Conservation (phyloP, 2,888 invertebrate species). For the Ypsolopha scabrella region DNA sequence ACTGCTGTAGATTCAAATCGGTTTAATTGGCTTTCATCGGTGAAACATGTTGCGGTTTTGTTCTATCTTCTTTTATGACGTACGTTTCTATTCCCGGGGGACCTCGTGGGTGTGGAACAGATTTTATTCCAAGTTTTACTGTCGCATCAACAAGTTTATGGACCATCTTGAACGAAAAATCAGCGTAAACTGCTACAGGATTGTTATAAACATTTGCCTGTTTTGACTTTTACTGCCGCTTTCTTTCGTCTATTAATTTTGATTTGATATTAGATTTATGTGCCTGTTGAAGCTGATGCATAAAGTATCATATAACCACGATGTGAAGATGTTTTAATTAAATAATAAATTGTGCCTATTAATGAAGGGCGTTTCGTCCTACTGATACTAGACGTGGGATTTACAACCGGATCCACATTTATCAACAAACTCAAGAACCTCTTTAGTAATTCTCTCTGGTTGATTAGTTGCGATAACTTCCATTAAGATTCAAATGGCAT, state of each 20-base stretch:
- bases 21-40: constrained; percentile 35
- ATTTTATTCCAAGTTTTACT: constrained; percentile 34
- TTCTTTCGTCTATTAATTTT: too few species aligned
- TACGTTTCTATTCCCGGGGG: constrained; percentile 40
- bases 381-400: too few species aligned
- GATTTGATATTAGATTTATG: too few species aligned
- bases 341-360: neutral
- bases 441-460: neutral
- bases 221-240: too few species aligned
- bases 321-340: too few species aligned
- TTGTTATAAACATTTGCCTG: neutral
- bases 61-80: constrained; percentile 43
- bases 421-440: too few species aligned
- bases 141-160: constrained; percentile 39
- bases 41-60: constrained; percentile 40
- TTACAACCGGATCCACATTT: too few species aligned
- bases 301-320: too few species aligned
- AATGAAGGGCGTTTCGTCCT: neutral
- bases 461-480: neutral
- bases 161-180: constrained; percentile 17
- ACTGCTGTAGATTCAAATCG: constrained; percentile 26
- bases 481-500: constrained; percentile 4
- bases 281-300: too few species aligned
- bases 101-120: constrained; percentile 44
- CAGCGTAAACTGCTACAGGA: constrained; percentile 18